phyloP scores from a whole-genome alignment of 1,140 invertebrate genomes.

The Bombus superbus region DNA sequence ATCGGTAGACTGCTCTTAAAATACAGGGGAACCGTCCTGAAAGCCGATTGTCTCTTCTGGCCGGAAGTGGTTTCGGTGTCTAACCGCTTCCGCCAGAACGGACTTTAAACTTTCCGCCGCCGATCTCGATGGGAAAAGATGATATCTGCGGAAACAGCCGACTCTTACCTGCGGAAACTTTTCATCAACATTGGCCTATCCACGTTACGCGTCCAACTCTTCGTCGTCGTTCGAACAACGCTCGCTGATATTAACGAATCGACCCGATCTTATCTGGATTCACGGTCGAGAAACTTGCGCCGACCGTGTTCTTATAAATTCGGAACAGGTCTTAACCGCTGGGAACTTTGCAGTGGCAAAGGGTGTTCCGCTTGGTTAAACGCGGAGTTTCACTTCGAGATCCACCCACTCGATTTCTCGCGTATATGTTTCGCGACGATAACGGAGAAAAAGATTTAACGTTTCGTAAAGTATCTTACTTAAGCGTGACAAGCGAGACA shows the following conservation, averaged over 20 bases:
- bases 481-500: too few species aligned
- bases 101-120: slow-evolving; percentile 47
- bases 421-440: too few species aligned
- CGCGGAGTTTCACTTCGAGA: background rate
- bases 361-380: background rate
- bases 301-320: background rate
- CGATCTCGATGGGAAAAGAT: slow-evolving; percentile 53
- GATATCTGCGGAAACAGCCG: slow-evolving; percentile 42
- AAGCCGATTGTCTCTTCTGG: slow-evolving; percentile 60
- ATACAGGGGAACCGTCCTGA: slow-evolving; percentile 46
- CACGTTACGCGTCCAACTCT: background rate
- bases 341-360: background rate
- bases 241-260: background rate
- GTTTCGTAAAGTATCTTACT: too few species aligned
- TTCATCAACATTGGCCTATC: slow-evolving; percentile 2
- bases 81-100: slow-evolving; percentile 65
- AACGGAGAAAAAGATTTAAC: background rate
- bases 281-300: slow-evolving; percentile 9
- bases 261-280: background rate
- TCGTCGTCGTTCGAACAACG: background rate
- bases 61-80: slow-evolving; percentile 66
- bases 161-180: slow-evolving; percentile 49
- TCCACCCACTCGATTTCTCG: background rate
- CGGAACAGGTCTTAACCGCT: background rate
- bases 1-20: slow-evolving; percentile 66